phyloP scores from a whole-genome alignment of 2,113 vertebrate species.

The Ophthalmolycus amberensis region DNA sequence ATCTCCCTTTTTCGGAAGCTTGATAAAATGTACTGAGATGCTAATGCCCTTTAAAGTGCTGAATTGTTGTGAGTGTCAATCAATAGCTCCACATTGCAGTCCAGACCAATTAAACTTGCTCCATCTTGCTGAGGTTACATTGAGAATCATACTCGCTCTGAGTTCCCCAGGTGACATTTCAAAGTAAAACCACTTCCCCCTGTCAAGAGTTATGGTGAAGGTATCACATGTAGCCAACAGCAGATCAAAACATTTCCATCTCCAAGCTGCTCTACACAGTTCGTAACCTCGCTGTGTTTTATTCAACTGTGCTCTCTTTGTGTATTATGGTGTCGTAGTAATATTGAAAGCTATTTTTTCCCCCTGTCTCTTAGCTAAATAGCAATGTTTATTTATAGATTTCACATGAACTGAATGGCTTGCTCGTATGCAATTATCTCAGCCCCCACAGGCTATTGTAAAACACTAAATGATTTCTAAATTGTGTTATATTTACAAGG shows the following conservation, averaged over 20 bases:
- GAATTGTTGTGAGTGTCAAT: slow-evolving; percentile 36
- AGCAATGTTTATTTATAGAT: slow-evolving; percentile 58
- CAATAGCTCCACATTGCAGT: slow-evolving; percentile 24
- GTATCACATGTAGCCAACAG: slow-evolving; percentile 6
- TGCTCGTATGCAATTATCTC: slow-evolving; percentile 53
- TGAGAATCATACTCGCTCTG: background rate
- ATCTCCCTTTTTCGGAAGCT: slow-evolving; percentile 28
- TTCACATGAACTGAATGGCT: slow-evolving; percentile 49
- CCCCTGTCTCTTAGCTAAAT: slow-evolving; percentile 31
- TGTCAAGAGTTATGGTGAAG: background rate
- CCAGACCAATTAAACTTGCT: slow-evolving; percentile 13
- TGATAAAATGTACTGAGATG: slow-evolving; percentile 18
- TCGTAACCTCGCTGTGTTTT: slow-evolving; percentile 2
- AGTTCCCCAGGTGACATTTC: slow-evolving; percentile 13
- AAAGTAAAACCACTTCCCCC: slow-evolving; percentile 29
- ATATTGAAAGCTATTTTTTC: background rate
- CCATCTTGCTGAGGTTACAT: background rate
- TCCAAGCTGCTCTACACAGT: background rate
- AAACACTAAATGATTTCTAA: slow-evolving; percentile 64
- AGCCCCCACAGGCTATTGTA: slow-evolving; percentile 47
- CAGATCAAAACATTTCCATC: background rate
- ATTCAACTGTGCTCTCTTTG: background rate
- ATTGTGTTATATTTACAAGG: slow-evolving; percentile 53
- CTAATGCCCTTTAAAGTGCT: slow-evolving; percentile 38
- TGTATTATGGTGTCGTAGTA: slow-evolving; percentile 10